Conservation (phyloP, 2,888 invertebrate genomes). For the Protonemura montana region DNA sequence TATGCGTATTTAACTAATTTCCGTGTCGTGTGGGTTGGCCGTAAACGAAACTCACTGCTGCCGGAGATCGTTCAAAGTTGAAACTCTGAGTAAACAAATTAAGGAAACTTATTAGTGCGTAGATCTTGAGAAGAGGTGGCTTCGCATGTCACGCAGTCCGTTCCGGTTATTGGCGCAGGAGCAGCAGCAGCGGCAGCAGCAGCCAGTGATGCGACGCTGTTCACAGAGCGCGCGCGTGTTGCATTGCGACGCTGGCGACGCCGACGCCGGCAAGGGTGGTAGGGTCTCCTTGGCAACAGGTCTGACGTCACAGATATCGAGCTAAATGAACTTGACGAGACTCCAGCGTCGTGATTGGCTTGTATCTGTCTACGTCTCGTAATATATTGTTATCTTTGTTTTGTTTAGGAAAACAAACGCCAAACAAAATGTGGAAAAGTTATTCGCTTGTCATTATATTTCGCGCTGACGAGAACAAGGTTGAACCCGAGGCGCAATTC, state of each 20-base stretch:
- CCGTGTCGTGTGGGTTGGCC: neutral
- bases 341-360: slow-evolving; percentile 24
- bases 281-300: slow-evolving; percentile 47
- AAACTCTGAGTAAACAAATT: neutral
- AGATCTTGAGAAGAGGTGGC: neutral
- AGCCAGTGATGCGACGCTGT: neutral
- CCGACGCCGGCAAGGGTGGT: neutral
- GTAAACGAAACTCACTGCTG: neutral
- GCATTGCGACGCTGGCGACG: neutral
- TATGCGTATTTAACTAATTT: neutral
- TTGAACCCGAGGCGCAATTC: neutral
- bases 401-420: neutral
- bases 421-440: neutral
- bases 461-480: neutral
- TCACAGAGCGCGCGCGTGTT: slow-evolving; percentile 8
- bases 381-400: neutral
- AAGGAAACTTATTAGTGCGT: neutral
- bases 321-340: slow-evolving; percentile 56
- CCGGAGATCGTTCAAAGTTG: neutral
- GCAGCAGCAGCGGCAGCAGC: neutral
- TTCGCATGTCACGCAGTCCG: neutral
- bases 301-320: slow-evolving; percentile 48
- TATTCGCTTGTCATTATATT: neutral
- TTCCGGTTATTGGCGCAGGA: neutral
- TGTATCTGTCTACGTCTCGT: neutral